Conservation (phyloP, 2,888 invertebrate genomes). For the Trachelus tabidus region DNA sequence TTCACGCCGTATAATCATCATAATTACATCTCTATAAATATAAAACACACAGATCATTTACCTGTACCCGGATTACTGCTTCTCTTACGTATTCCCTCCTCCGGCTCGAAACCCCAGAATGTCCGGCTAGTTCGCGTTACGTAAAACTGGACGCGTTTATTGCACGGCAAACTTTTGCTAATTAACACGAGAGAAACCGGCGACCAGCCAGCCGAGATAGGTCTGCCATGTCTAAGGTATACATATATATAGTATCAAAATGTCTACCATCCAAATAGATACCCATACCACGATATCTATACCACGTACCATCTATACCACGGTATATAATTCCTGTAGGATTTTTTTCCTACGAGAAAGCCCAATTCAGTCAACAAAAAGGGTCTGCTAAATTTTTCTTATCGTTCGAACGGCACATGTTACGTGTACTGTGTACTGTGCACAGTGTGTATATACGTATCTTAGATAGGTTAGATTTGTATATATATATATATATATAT, state of each 20-base stretch:
- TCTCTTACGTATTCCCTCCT: not conserved
- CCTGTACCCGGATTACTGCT: not conserved
- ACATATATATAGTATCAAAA: not conserved
- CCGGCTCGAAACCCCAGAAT: not conserved
- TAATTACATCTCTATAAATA: not conserved
- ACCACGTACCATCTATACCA: not conserved
- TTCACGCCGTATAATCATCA: not conserved
- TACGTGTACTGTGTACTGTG: not conserved
- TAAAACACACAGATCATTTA: not conserved
- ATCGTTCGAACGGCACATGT: not conserved
- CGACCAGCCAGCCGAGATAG: conserved; percentile 62
- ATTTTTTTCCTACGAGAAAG: not conserved
- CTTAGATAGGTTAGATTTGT: conserved; percentile 20
- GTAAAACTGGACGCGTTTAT: conserved; percentile 59
- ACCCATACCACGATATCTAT: not conserved
- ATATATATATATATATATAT: not conserved
- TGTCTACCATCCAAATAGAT: not conserved
- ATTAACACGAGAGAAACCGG: conserved; percentile 62
- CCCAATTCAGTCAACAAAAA: not conserved
- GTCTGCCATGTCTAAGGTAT: conserved; percentile 6
- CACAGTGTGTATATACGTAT: conserved; percentile 26
- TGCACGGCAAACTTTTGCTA: conserved; percentile 64
- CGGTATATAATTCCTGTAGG: not conserved
- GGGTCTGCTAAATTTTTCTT: not conserved
- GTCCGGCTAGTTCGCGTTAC: conserved; percentile 41